Evolutionary conservation across 2,113 vertebrate species (phyloP).

Genomic region (Cichladusa arquata): DNA sequence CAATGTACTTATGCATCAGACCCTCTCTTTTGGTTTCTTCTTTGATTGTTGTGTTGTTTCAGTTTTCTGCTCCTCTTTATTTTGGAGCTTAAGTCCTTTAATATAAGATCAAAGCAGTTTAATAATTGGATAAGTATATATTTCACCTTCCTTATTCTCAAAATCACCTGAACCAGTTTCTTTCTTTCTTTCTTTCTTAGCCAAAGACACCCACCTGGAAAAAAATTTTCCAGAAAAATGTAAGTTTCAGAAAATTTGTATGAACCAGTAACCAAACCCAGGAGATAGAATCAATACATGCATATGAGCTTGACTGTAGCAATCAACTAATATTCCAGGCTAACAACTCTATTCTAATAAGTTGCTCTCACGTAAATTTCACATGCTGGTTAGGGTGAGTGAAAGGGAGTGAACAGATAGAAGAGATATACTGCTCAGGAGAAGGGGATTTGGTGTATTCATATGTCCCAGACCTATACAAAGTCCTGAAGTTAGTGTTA

Average conservation of each 20-base stretch:
- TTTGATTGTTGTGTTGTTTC: conserved; percentile 58
- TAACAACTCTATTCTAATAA: conserved; percentile 4
- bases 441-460: neutral
- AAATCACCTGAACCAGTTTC: conserved; percentile 66
- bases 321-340: conserved; percentile 18
- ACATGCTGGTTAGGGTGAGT: neutral
- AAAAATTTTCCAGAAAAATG: conserved; percentile 72
- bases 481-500: neutral
- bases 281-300: conserved; percentile 19
- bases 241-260: conserved; percentile 68
- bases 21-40: conserved; percentile 52
- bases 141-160: conserved; percentile 68
- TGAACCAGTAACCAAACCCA: conserved; percentile 55
- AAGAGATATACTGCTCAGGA: neutral
- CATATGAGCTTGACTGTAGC: conserved; percentile 12
- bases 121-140: conserved; percentile 68
- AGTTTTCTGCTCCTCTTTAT: conserved; percentile 58
- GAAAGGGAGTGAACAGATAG: neutral
- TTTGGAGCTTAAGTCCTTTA: conserved; percentile 62
- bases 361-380: neutral
- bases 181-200: conserved; percentile 70
- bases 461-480: neutral
- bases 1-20: conserved; percentile 59
- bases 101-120: conserved; percentile 65
- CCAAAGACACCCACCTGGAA: conserved; percentile 70